A percentile compares a stretch with the other conserved stretches of the same genome.
phyloP scores from a whole-genome alignment of 2,797 vertebrate genomes.

The Heterohyrax brucei region DNA sequence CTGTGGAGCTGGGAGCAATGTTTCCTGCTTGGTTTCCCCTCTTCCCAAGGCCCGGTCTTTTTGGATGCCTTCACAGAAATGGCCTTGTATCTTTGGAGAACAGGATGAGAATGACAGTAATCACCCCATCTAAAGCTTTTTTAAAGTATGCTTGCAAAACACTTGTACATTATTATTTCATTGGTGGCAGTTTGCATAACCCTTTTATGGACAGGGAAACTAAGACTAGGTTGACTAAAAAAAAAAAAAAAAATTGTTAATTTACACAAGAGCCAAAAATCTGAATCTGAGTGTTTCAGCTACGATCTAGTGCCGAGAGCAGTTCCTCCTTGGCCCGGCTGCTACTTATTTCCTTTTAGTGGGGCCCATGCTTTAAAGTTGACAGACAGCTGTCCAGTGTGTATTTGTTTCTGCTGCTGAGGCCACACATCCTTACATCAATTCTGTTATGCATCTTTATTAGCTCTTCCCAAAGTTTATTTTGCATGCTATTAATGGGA shows the following conservation, averaged over 20 bases:
- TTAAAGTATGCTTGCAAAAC: not conserved
- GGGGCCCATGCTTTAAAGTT: not conserved
- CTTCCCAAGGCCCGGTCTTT: not conserved
- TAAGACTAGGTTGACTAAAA: not conserved
- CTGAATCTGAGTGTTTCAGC: not conserved
- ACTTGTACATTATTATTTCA: not conserved
- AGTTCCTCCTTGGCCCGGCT: not conserved
- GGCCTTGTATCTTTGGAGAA: not conserved
- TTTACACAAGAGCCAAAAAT: not conserved
- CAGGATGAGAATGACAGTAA: not conserved
- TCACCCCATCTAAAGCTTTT: not conserved
- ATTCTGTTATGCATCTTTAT: not conserved
- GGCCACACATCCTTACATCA: not conserved
- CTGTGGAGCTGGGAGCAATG: not conserved
- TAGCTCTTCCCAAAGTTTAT: not conserved
- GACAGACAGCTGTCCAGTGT: not conserved
- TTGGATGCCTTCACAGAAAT: not conserved
- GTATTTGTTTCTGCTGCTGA: not conserved
- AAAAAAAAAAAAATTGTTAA: conserved; percentile 1
- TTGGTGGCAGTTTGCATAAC: not conserved
- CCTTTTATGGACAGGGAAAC: not conserved
- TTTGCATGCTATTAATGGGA: not conserved
- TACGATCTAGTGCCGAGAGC: not conserved
- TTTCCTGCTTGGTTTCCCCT: not conserved
- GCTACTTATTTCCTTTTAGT: not conserved